phyloP scores from a whole-genome alignment of 2,797 vertebrate species.

The Acanthis flammea region DNA sequence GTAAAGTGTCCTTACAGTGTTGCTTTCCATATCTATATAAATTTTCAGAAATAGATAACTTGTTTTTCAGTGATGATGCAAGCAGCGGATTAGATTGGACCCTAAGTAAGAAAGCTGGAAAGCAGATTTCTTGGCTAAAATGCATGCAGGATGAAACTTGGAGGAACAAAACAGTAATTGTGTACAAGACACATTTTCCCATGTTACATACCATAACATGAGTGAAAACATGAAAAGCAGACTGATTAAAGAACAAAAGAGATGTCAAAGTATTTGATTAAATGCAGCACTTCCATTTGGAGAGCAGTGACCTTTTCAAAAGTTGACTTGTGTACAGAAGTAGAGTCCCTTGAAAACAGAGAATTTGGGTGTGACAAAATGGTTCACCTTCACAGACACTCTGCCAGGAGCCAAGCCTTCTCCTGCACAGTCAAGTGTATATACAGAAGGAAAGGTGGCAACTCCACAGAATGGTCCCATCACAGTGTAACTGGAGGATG shows the following conservation, averaged over 20 bases:
- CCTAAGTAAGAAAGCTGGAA: background rate
- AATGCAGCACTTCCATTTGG: background rate
- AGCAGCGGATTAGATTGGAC: background rate
- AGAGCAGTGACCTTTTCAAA: background rate
- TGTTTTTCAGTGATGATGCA: background rate
- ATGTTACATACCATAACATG: background rate
- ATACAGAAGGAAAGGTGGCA: background rate
- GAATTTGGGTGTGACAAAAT: background rate
- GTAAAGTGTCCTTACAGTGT: background rate
- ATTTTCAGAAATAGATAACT: background rate
- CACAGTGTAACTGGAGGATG: background rate
- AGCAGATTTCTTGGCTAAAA: background rate
- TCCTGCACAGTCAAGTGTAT: accelerated
- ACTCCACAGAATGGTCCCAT: background rate
- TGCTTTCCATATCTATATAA: background rate
- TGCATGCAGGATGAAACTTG: background rate
- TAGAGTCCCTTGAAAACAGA: background rate
- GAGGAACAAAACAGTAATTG: background rate
- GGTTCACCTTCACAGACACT: background rate
- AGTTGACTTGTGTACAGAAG: background rate
- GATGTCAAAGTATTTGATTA: background rate
- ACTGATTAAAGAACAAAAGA: background rate
- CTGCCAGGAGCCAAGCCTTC: background rate
- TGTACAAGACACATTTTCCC: background rate
- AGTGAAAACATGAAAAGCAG: background rate